Evolutionary conservation across 1,140 invertebrate species (phyloP).

Genomic region (Heliconius hermathena): DNA sequence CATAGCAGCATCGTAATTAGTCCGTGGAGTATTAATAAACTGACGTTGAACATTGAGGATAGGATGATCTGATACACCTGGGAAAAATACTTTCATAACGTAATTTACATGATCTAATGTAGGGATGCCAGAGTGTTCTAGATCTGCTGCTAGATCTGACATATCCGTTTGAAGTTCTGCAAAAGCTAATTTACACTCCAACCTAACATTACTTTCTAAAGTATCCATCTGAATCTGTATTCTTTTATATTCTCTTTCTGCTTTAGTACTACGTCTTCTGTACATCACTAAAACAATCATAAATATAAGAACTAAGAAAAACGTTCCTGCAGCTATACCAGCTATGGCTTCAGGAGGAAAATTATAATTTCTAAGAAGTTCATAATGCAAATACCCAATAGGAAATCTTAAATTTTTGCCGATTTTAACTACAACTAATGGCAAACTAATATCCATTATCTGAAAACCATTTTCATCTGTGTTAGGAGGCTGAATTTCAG

Average conservation of each 20-base stretch:
- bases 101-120: constrained; percentile 97
- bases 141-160: constrained; percentile 97
- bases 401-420: constrained; percentile 93
- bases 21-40: constrained; percentile 88
- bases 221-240: constrained; percentile 99
- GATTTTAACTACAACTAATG: constrained; percentile 94
- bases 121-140: constrained; percentile 97
- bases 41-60: constrained; percentile 93
- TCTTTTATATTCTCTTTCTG: constrained; percentile 97
- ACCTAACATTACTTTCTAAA: constrained; percentile 98
- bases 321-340: constrained; percentile 91
- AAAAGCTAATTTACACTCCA: constrained; percentile 99
- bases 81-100: constrained; percentile 99
- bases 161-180: constrained; percentile 99
- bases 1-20: constrained; percentile 96
- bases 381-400: constrained; percentile 94
- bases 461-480: constrained; percentile 93
- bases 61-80: constrained; percentile 95
- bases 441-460: constrained; percentile 86
- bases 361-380: constrained; percentile 91
- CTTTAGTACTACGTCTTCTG: constrained; percentile 95
- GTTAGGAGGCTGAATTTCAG: constrained; percentile 90
- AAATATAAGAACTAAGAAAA: constrained; percentile 92
- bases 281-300: constrained; percentile 94
- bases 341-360: constrained; percentile 94